Conservation (phyloP, 2,888 invertebrate genomes). For the Nematopogon swammerdamellus region DNA sequence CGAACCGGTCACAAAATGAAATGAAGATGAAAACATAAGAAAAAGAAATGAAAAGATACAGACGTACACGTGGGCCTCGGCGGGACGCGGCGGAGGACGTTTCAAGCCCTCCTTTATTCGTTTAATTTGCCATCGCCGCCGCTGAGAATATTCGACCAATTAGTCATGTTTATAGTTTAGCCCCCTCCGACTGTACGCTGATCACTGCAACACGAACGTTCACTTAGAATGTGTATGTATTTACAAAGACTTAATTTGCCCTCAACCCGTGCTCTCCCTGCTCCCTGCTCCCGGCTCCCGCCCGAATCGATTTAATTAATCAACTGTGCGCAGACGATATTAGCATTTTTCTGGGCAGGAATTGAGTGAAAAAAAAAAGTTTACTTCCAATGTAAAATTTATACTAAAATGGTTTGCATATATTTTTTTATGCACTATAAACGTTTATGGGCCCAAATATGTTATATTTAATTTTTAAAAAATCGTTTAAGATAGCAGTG, state of each 20-base stretch:
- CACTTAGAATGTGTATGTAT: constrained; percentile 18
- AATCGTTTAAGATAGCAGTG: too few relatives aligned
- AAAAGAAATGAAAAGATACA: constrained; percentile 25
- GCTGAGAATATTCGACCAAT: constrained; percentile 23
- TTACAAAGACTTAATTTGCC: background rate
- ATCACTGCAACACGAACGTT: constrained; percentile 50
- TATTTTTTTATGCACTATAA: too few relatives aligned
- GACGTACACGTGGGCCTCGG: constrained; percentile 48
- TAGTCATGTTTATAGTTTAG: constrained; percentile 36
- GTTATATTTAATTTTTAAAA: too few relatives aligned
- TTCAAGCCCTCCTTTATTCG: constrained; percentile 27
- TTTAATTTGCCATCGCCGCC: constrained; percentile 27
- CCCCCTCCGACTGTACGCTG: constrained; percentile 47
- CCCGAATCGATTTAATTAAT: too few relatives aligned
- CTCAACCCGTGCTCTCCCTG: background rate
- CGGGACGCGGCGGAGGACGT: constrained; percentile 46
- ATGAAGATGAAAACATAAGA: constrained; percentile 2
- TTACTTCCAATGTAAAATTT: too few relatives aligned
- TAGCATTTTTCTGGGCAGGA: too few relatives aligned
- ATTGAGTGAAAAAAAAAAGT: too few relatives aligned
- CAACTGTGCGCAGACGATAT: too few relatives aligned
- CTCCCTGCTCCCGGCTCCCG: background rate
- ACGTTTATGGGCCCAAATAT: too few relatives aligned
- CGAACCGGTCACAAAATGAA: constrained; percentile 7
- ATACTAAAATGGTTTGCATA: too few relatives aligned